Evolutionary conservation across 2,797 vertebrate genomes (phyloP).

Genomic region (Halcyon badia): DNA sequence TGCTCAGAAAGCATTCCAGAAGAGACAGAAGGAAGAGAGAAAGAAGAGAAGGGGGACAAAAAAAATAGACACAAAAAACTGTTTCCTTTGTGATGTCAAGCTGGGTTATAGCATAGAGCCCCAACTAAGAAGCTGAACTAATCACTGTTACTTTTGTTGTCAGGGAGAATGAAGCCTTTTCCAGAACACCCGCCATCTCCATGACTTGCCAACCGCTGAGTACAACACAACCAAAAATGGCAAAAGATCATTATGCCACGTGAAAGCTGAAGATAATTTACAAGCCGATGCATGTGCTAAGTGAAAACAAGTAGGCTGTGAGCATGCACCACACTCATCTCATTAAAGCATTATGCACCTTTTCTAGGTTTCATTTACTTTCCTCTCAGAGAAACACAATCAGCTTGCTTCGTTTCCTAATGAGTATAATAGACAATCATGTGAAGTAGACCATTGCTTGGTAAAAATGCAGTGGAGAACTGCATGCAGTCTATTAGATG

Average conservation of each 20-base stretch:
- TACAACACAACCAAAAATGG: slow-evolving; percentile 28
- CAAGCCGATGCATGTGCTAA: slow-evolving; percentile 60
- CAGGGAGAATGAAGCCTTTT: slow-evolving; percentile 50
- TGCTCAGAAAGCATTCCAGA: slow-evolving; percentile 66
- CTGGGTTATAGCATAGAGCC: slow-evolving; percentile 49
- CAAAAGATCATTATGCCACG: background rate
- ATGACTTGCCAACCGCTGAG: slow-evolving; percentile 27
- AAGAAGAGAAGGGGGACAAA: background rate
- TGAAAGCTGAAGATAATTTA: slow-evolving; percentile 62
- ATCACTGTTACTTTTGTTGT: slow-evolving; percentile 65
- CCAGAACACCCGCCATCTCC: slow-evolving; percentile 28
- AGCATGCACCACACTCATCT: slow-evolving; percentile 82
- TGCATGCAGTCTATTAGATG: slow-evolving; percentile 69
- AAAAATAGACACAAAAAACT: background rate
- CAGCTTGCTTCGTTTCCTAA: slow-evolving; percentile 84
- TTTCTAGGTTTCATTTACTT: slow-evolving; percentile 77
- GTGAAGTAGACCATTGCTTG: slow-evolving; percentile 67
- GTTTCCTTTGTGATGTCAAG: slow-evolving; percentile 61
- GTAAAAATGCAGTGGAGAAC: slow-evolving; percentile 59
- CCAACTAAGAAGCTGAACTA: slow-evolving; percentile 72
- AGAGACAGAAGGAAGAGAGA: slow-evolving; percentile 40
- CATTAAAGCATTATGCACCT: slow-evolving; percentile 84
- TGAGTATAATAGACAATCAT: slow-evolving; percentile 86
- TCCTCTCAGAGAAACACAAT: slow-evolving; percentile 81
- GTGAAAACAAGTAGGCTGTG: slow-evolving; percentile 48